These are phyloP conservation scores for Cataglyphis livida DNA, from an alignment of 2,888 invertebrate genomes.

Conservation along the genomic window DNA sequence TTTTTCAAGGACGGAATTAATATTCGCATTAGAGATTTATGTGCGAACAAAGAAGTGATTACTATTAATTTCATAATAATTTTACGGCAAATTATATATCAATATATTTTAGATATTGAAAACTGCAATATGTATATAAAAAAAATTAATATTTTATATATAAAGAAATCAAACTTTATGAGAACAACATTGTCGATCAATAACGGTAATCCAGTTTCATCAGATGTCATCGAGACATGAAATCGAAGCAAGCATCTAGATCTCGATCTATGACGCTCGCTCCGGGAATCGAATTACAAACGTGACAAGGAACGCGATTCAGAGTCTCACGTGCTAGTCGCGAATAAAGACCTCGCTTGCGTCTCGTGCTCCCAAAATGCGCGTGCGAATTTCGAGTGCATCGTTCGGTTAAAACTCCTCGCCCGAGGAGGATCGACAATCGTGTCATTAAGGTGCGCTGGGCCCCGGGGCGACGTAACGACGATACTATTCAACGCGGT, in stretches of 20 bases:
- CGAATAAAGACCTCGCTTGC: constrained; percentile 32
- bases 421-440: constrained; percentile 45
- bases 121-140: too few species aligned
- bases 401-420: constrained; percentile 12
- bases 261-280: background rate
- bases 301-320: background rate
- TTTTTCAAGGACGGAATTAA: constrained; percentile 2
- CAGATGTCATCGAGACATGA: background rate
- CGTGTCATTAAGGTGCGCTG: constrained; percentile 42
- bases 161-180: background rate
- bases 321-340: background rate
- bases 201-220: background rate
- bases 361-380: constrained; percentile 3
- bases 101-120: too few species aligned
- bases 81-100: background rate
- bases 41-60: background rate
- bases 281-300: constrained; percentile 34
- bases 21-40: background rate
- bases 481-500: constrained; percentile 44
- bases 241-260: background rate
- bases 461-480: constrained; percentile 39
- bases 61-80: background rate
- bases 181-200: background rate
- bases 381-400: constrained; percentile 28
- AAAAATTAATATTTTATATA: background rate